These are phyloP conservation scores for Epinephelus fuscoguttatus DNA, from an alignment of 2,113 vertebrate species.

Conservation along the genomic window DNA sequence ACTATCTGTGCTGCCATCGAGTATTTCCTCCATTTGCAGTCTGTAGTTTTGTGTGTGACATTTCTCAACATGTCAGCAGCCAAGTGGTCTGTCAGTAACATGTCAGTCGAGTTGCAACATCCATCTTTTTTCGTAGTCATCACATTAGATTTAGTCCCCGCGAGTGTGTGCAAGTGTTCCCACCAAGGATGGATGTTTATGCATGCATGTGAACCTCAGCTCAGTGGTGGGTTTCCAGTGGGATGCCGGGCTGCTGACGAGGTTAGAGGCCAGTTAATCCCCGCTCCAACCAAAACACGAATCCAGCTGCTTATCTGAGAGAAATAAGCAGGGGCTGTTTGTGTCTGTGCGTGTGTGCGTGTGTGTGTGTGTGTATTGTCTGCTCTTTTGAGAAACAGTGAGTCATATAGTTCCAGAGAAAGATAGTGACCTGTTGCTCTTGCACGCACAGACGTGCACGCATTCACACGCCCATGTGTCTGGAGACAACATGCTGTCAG, in stretches of 20 bases:
- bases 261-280: constrained; percentile 28
- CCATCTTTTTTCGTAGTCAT: neutral
- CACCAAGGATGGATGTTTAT: neutral
- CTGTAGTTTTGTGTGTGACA: neutral
- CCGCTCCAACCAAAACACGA: constrained; percentile 24
- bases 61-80: constrained; percentile 4
- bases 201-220: neutral
- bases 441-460: neutral
- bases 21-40: neutral
- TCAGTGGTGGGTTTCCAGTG: constrained; percentile 16
- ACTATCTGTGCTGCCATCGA: neutral
- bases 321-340: neutral
- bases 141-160: neutral
- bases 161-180: neutral
- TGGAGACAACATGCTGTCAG: neutral
- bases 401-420: constrained; percentile 20
- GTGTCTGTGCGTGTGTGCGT: constrained; percentile 4
- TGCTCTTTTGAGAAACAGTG: constrained; percentile 22
- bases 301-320: constrained; percentile 46
- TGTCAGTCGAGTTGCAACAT: neutral
- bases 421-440: neutral
- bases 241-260: constrained; percentile 1
- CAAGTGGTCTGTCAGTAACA: neutral
- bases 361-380: constrained; percentile 11
- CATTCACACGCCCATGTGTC: neutral